phyloP scores from a whole-genome alignment of 2,888 invertebrate genomes.

The Pegoplata infirma region DNA sequence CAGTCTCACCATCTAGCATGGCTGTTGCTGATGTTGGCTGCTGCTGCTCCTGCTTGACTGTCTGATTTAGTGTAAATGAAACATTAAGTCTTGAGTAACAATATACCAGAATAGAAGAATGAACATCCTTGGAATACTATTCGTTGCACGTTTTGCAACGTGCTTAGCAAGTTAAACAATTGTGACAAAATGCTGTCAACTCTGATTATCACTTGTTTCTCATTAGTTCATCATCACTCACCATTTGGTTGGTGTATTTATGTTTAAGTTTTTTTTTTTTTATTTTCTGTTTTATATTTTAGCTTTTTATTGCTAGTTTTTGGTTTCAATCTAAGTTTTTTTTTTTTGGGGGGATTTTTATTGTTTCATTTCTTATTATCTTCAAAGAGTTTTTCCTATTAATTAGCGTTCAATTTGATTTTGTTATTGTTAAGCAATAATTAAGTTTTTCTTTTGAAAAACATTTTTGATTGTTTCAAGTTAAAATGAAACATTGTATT shows the following conservation, averaged over 20 bases:
- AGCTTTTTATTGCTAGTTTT: slow-evolving; percentile 26
- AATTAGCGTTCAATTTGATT: slow-evolving; percentile 38
- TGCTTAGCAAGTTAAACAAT: slow-evolving; percentile 57
- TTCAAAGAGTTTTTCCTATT: slow-evolving; percentile 31
- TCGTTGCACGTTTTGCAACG: slow-evolving; percentile 58
- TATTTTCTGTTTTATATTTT: not conserved
- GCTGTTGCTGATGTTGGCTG: too few species aligned
- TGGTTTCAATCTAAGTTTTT: slow-evolving; percentile 21
- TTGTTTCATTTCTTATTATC: slow-evolving; percentile 15
- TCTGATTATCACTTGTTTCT: slow-evolving; percentile 61
- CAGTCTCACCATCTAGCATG: slow-evolving; percentile 5
- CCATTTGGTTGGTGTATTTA: slow-evolving; percentile 24
- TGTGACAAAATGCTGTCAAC: slow-evolving; percentile 62
- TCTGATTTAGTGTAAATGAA: slow-evolving; percentile 42
- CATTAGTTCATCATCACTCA: slow-evolving; percentile 62
- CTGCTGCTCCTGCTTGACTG: too few species aligned
- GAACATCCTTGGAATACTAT: slow-evolving; percentile 22
- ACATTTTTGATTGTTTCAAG: not conserved
- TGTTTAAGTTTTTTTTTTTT: slow-evolving; percentile 9
- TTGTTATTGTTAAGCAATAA: slow-evolving; percentile 10
- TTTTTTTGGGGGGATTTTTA: too few species aligned
- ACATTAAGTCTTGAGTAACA: slow-evolving; percentile 45
- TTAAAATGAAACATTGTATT: too few species aligned
- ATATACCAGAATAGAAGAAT: too few species aligned
- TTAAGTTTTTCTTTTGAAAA: not conserved